Evolutionary conservation across 1,140 invertebrate species (phyloP), one percentile per base, ranked within the genome.

Genomic region (Fopius arisanus): DNA sequence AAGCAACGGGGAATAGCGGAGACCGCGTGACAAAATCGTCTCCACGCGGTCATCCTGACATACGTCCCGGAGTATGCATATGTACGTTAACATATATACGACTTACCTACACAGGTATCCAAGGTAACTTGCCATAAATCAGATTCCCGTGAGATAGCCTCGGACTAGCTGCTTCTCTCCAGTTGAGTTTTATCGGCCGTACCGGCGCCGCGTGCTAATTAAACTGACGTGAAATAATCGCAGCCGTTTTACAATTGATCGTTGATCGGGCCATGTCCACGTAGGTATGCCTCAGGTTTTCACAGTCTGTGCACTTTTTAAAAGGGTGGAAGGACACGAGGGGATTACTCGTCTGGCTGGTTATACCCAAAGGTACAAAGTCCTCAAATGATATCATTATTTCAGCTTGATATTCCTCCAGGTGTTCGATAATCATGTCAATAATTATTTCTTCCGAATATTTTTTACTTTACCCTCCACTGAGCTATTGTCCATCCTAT

Each of bases 151-250:
- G 84, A 86, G 86, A 87, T 88, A 88, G 80, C 80, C 72, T 72
- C 12, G 40, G 75, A 75, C 82, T 79, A 83, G 84, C 77, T 84
- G 80, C 81, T 84, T 83, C 84, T 85, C 81, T 79, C 78, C 70
- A 29, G 77, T 75, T 75, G 81, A 84, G 80, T 87, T 87, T 87
- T 87, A 87, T 87, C 86, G 77, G 81, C 75, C 79, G 78, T 82
- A 82, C 83, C 83, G 82, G 82, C 84, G 83, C 83, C 84, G 84
- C 80, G 84, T 84, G 83, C 85, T 88, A 87, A 88, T 88, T 88
- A 88, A 88, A 87, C 82, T 84, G 86, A 87, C 86, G 81, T 86
- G 82, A 86, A 88, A 87, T 87, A 87, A 88, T 87, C 86, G 81
- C 81, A 80, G 81, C 79, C 77, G 78, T 81, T 83, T 81, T 81